Percentiles rank a stretch among this genome's conserved stretches.
Conservation (phyloP, 1,140 invertebrate genomes). For the Aphidius gifuensis region DNA sequence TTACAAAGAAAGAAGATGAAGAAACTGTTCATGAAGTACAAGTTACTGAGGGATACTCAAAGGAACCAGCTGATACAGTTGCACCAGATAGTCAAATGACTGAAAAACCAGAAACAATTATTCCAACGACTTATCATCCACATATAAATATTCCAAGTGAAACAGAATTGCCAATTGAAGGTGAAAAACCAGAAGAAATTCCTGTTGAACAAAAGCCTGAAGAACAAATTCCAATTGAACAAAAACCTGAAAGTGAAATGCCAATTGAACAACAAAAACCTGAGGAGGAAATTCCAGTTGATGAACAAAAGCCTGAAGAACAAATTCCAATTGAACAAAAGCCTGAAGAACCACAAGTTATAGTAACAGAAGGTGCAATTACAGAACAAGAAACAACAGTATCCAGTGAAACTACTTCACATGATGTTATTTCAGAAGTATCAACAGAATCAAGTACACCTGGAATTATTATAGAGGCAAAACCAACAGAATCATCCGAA, state of each 20-base stretch:
- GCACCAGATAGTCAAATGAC: slow-evolving; percentile 30
- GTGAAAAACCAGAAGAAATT: background rate
- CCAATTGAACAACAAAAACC: slow-evolving; percentile 9
- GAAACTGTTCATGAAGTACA: slow-evolving; percentile 33
- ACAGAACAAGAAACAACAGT: slow-evolving; percentile 10
- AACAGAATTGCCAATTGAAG: slow-evolving; percentile 8
- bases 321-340: slow-evolving; percentile 9
- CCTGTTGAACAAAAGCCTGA: background rate
- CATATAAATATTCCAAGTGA: background rate
- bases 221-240: background rate
- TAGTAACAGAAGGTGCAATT: background rate
- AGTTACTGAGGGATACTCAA: slow-evolving; percentile 30
- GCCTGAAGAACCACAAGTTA: background rate
- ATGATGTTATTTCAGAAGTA: background rate
- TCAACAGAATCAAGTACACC: slow-evolving; percentile 10
- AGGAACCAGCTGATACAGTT: slow-evolving; percentile 25
- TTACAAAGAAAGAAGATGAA: slow-evolving; percentile 44
- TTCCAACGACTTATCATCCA: slow-evolving; percentile 24
- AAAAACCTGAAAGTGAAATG: slow-evolving; percentile 17
- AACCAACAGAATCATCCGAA: slow-evolving; percentile 7
- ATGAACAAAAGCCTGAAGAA: slow-evolving; percentile 4
- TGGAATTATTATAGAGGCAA: background rate
- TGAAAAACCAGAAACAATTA: slow-evolving; percentile 27
- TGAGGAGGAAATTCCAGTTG: background rate
- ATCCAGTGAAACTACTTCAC: slow-evolving; percentile 2